Conservation (phyloP, 2,888 invertebrate genomes). For the Siphlonurus alternatus region DNA sequence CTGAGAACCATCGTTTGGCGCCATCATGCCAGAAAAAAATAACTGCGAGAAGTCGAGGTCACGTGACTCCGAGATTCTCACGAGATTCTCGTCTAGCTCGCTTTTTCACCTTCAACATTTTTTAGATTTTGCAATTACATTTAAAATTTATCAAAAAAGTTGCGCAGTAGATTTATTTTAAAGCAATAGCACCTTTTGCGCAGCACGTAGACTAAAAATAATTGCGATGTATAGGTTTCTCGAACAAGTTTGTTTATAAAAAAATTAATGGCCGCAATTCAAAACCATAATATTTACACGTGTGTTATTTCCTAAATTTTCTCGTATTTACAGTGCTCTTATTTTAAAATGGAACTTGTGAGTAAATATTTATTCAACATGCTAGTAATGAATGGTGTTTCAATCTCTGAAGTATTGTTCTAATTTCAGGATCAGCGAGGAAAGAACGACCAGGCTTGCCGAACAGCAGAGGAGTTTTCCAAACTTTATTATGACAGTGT, state of each 20-base stretch:
- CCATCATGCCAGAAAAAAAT: conserved; percentile 37
- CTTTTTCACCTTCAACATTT: neutral
- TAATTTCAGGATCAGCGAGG: conserved; percentile 4
- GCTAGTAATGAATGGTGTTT: neutral
- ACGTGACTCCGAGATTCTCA: conserved; percentile 30
- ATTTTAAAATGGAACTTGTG: neutral
- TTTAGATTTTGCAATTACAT: neutral
- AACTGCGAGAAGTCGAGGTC: conserved; percentile 28
- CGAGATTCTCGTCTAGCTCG: conserved; percentile 13
- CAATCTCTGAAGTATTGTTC: too few species aligned
- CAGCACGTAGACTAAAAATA: neutral
- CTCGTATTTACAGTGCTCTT: neutral
- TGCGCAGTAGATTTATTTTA: neutral
- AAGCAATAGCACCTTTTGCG: neutral
- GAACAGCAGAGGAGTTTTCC: conserved; percentile 77
- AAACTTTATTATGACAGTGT: conserved; percentile 77
- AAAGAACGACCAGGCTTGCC: conserved; percentile 54
- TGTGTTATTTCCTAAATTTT: neutral
- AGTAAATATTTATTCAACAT: neutral
- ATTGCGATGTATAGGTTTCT: neutral
- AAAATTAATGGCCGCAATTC: neutral
- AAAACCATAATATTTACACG: neutral
- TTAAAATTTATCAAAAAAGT: neutral
- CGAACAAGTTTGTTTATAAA: neutral
- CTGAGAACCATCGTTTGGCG: conserved; percentile 34